Evolutionary conservation across 2,113 vertebrate genomes (phyloP).

Genomic region (Anhinga rufa): DNA sequence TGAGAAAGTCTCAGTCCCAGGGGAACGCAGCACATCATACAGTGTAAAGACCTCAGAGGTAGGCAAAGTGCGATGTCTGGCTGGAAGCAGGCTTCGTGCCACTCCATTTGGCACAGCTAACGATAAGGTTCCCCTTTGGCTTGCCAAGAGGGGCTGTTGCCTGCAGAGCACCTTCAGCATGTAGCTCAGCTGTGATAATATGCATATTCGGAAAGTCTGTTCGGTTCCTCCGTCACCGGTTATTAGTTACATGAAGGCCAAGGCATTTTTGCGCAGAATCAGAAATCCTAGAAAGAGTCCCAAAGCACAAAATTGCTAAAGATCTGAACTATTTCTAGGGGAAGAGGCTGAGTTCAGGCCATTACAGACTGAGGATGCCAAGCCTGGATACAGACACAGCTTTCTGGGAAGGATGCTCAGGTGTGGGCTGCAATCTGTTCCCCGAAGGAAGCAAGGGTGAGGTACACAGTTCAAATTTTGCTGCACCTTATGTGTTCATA

Average conservation of each 20-base stretch:
- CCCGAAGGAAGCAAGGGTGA: background rate
- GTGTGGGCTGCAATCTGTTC: background rate
- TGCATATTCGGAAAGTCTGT: background rate
- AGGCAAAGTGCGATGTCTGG: background rate
- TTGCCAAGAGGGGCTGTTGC: background rate
- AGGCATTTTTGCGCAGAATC: background rate
- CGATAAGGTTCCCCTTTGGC: background rate
- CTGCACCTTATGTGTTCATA: background rate
- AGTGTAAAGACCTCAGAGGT: background rate
- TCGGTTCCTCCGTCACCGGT: fast-evolving
- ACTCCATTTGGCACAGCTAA: background rate
- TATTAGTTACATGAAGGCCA: background rate
- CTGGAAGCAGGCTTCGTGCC: background rate
- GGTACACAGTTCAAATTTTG: background rate
- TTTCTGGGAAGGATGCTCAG: background rate
- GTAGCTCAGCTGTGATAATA: background rate
- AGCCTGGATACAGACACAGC: background rate
- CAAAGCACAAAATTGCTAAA: background rate
- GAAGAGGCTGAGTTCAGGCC: background rate
- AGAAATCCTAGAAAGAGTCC: constrained; percentile 22
- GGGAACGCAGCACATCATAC: background rate
- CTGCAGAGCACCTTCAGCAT: background rate
- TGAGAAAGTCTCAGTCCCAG: background rate
- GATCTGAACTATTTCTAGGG: background rate
- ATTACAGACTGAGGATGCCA: background rate